Evolutionary conservation across 2,888 invertebrate species (phyloP).

Genomic region (Tiphia femorata): DNA sequence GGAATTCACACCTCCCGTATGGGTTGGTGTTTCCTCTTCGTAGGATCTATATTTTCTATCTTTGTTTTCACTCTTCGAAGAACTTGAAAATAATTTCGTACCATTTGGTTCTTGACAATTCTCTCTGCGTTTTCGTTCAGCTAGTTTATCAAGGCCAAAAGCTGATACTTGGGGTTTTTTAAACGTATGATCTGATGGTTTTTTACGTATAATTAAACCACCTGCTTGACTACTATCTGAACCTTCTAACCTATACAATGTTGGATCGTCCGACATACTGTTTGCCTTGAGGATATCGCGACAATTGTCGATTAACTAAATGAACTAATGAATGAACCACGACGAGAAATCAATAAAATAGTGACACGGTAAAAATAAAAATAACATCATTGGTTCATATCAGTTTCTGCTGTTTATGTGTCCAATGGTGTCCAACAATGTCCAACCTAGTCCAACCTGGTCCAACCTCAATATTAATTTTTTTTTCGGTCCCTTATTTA

Average conservation of each 20-base stretch:
- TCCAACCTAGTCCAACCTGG: too few relatives aligned
- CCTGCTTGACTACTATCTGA: conserved; percentile 59
- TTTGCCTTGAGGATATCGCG: too few relatives aligned
- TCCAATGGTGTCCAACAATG: too few relatives aligned
- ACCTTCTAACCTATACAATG: conserved; percentile 69
- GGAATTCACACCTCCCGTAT: conserved; percentile 91
- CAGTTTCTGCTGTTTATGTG: too few relatives aligned
- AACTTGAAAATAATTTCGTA: conserved; percentile 55
- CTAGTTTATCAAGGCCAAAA: conserved; percentile 87
- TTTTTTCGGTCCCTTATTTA: too few relatives aligned
- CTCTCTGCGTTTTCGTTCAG: conserved; percentile 79
- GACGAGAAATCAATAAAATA: too few relatives aligned
- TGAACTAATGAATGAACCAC: too few relatives aligned
- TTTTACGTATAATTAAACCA: conserved; percentile 69
- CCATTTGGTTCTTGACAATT: conserved; percentile 49
- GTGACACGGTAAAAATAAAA: too few relatives aligned
- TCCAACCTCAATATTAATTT: too few relatives aligned
- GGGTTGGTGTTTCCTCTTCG: conserved; percentile 91
- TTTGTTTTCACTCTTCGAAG: conserved; percentile 45
- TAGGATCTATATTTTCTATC: conserved; percentile 81
- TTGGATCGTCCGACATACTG: conserved; percentile 51
- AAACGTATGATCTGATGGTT: conserved; percentile 72
- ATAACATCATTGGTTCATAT: too few relatives aligned
- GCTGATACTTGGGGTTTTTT: conserved; percentile 84
- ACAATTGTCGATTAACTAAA: too few relatives aligned